A percentile compares a stretch with the other conserved stretches of the same genome.
Evolutionary conservation across 2,113 vertebrate species (phyloP).

Genomic region (Salminus brasiliensis): DNA sequence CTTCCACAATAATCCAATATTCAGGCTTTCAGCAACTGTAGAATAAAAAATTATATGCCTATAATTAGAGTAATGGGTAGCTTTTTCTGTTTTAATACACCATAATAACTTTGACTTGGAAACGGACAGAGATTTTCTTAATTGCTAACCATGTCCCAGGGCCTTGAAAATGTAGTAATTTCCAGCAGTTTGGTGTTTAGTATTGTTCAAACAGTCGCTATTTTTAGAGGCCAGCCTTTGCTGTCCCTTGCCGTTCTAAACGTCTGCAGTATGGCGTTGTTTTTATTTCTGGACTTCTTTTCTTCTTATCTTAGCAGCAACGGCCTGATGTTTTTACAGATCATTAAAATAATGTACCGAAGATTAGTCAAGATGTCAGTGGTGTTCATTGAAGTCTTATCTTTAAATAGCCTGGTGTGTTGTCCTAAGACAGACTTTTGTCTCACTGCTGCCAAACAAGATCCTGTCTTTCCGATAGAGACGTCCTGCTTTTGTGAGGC

Average conservation of each 20-base stretch:
- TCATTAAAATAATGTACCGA: neutral
- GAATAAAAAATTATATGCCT: neutral
- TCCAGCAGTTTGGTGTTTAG: neutral
- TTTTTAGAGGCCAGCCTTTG: neutral
- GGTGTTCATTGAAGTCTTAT: neutral
- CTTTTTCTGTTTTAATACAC: neutral
- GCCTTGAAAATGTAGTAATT: too few relatives aligned
- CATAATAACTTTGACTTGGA: neutral
- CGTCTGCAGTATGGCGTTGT: neutral
- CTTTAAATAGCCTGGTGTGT: slow-evolving; percentile 26
- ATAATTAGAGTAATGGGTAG: neutral
- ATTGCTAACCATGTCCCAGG: too few relatives aligned
- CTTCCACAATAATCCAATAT: neutral
- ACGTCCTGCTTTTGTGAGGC: neutral
- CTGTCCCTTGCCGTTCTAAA: neutral
- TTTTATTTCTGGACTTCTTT: neutral
- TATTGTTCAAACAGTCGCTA: neutral
- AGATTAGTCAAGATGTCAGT: neutral
- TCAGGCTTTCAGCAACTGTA: neutral
- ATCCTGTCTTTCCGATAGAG: slow-evolving; percentile 11
- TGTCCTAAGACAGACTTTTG: slow-evolving; percentile 27
- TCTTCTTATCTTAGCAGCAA: neutral
- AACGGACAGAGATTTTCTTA: neutral
- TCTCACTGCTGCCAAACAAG: slow-evolving; percentile 31
- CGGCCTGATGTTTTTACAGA: neutral